phyloP scores from a whole-genome alignment of 2,888 invertebrate genomes.

The Ectropis crepuscularia region DNA sequence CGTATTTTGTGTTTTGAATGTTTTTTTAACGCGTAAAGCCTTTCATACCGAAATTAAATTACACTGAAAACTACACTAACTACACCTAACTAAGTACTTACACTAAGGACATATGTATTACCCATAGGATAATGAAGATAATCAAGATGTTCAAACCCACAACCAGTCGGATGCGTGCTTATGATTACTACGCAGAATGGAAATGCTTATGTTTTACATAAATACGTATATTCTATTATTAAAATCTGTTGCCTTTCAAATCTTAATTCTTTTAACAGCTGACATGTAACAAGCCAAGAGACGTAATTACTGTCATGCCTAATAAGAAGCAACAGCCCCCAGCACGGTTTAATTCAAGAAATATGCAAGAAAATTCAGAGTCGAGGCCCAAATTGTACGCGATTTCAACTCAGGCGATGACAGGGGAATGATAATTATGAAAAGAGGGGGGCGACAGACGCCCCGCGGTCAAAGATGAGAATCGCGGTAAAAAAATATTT shows the following conservation, averaged over 20 bases:
- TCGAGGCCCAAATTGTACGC: slow-evolving; percentile 61
- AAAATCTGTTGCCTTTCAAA: slow-evolving; percentile 2
- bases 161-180: too few species aligned
- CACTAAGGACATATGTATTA: too few species aligned
- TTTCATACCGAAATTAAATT: too few species aligned
- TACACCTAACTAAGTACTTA: too few species aligned
- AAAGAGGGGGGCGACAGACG: slow-evolving; percentile 52
- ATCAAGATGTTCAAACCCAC: too few species aligned
- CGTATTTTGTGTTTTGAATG: too few species aligned
- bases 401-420: slow-evolving; percentile 62
- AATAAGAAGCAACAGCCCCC: slow-evolving; percentile 67
- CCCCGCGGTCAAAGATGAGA: slow-evolving; percentile 64
- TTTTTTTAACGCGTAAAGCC: too few species aligned
- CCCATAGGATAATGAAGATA: too few species aligned
- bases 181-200: too few species aligned
- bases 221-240: background rate
- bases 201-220: too few species aligned
- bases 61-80: too few species aligned
- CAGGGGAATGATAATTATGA: slow-evolving; percentile 72
- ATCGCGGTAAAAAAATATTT: slow-evolving; percentile 62
- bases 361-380: slow-evolving; percentile 57
- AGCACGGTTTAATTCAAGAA: slow-evolving; percentile 59
- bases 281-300: slow-evolving; percentile 42
- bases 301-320: slow-evolving; percentile 63
- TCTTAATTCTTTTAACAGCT: slow-evolving; percentile 37